These are phyloP conservation scores for Dryoscopus gambensis DNA, from an alignment of 2,113 vertebrate genomes.

Conservation along the genomic window DNA sequence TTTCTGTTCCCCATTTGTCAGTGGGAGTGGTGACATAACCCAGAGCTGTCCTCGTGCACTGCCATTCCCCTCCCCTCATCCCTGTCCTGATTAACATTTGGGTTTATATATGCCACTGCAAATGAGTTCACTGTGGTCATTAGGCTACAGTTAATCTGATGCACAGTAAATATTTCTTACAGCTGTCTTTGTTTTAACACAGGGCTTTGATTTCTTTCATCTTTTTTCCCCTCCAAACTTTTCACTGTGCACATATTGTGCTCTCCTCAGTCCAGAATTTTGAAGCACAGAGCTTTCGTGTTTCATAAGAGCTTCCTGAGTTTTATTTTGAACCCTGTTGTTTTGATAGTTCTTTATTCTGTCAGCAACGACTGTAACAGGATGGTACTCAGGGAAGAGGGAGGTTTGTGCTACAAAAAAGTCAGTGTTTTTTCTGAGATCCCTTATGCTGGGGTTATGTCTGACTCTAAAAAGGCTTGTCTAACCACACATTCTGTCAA, in stretches of 20 bases:
- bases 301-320: not conserved
- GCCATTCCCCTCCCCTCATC: not conserved
- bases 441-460: not conserved
- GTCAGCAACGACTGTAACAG: not conserved
- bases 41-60: not conserved
- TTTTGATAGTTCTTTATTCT: conserved; percentile 19
- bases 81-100: not conserved
- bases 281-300: not conserved
- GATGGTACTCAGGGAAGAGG: not conserved
- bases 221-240: not conserved
- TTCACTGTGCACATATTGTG: not conserved
- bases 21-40: not conserved
- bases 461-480: not conserved
- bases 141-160: not conserved
- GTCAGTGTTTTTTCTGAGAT: not conserved
- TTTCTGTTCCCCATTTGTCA: not conserved
- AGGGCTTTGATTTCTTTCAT: not conserved
- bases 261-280: not conserved
- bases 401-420: not conserved
- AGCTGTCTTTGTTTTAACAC: not conserved
- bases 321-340: conserved; percentile 14
- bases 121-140: not conserved
- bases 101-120: not conserved
- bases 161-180: not conserved
- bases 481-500: not conserved